phyloP scores from a whole-genome alignment of 1,140 invertebrate species.

The Aphaenogaster rudis region DNA sequence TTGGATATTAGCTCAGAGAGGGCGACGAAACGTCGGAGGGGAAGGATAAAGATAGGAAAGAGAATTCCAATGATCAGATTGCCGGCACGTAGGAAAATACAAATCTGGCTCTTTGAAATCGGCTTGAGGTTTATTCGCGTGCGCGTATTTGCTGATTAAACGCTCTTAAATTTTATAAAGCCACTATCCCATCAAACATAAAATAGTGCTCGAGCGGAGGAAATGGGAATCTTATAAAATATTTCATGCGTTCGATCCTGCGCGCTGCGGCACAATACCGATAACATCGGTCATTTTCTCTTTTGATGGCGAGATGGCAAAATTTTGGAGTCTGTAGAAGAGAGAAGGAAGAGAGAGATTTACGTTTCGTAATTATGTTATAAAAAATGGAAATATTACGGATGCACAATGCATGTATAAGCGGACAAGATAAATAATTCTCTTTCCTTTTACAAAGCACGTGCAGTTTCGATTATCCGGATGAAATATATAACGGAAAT shows the following conservation, averaged over 20 bases:
- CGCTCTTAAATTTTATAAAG: conserved; percentile 32
- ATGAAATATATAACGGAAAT: conserved; percentile 43
- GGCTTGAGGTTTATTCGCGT: conserved; percentile 3
- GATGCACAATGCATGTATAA: neutral
- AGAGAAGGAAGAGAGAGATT: neutral
- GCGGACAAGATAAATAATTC: conserved; percentile 41
- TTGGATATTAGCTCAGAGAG: conserved; percentile 38
- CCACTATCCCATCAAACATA: neutral
- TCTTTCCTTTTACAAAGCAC: conserved; percentile 8
- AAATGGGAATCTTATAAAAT: conserved; percentile 32
- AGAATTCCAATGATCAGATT: conserved; percentile 51
- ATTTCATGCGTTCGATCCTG: neutral
- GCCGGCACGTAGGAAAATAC: conserved; percentile 23
- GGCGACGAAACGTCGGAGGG: neutral
- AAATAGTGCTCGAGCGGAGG: neutral
- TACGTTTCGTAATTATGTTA: neutral
- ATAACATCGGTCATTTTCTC: neutral
- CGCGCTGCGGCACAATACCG: neutral
- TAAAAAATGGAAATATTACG: neutral
- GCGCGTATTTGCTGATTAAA: conserved; percentile 53
- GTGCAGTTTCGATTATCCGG: conserved; percentile 10
- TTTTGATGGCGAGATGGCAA: neutral
- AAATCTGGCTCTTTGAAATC: conserved; percentile 22
- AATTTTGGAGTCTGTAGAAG: neutral
- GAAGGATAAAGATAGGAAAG: conserved; percentile 1